Conservation (phyloP, 2,113 vertebrate species). For the Serilophus lunatus region DNA sequence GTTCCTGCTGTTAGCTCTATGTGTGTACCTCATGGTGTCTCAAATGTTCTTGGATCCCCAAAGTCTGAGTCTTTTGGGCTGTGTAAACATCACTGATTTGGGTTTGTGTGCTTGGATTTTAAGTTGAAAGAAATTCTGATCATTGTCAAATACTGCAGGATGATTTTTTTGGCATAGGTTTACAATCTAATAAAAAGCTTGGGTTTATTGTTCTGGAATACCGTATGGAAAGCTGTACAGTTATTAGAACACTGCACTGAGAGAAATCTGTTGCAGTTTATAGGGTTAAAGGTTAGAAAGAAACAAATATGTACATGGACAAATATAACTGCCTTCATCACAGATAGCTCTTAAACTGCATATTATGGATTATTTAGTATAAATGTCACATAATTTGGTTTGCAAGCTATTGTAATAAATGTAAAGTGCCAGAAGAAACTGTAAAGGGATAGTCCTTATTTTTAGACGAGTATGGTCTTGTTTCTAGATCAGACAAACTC, state of each 20-base stretch:
- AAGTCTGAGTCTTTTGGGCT: background rate
- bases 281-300: background rate
- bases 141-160: background rate
- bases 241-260: background rate
- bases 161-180: background rate
- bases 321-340: background rate
- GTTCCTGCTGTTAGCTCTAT: background rate
- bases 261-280: background rate
- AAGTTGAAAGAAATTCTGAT: background rate
- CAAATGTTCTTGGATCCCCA: background rate
- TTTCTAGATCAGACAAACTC: background rate
- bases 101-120: background rate
- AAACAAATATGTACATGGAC: background rate
- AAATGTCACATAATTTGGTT: background rate
- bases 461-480: background rate
- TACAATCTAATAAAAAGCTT: background rate
- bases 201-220: background rate
- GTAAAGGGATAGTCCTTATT: background rate
- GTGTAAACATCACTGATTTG: background rate
- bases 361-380: background rate
- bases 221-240: background rate
- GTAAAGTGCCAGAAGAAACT: background rate
- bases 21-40: background rate
- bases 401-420: background rate
- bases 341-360: background rate